Evolutionary conservation across 2,797 vertebrate species (phyloP), one percentile per base, ranked within the genome.

Genomic region (Phoxinus dragarum): DNA sequence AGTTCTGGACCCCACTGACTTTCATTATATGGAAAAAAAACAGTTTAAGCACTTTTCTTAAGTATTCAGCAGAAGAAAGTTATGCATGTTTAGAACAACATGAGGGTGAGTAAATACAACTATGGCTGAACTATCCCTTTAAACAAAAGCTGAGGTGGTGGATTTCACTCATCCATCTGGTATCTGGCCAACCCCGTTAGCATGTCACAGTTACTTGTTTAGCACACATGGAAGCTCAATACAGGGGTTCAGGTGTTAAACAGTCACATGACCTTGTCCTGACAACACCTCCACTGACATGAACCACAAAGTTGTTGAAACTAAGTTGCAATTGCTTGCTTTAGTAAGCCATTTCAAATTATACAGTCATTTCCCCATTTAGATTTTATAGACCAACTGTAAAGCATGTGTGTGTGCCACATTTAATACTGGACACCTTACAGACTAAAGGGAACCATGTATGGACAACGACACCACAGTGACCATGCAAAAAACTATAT

Each of bases 401-500:
- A 71, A 64, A 40, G 49, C 36, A 4, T 56, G 67, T 7, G 16
- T 56, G 80, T 56, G 80, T 42, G 38, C 38, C 38, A 78, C 76
- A 78, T 64, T 78, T 44, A 78, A 64, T n/a, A 61, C 56, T 64
- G 38, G 44, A 71, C 67, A 54, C 52, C 36, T 38, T 80, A 80
- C 40, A 73, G 68, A 21, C n/a, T 82, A 40, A 52, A 68, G 59
- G 66, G 73, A 80, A 77, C 71, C 73, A 74, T 83, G 84, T 69
- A 85, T 73, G 27, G 52, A 52, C 54, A 86, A 85, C 73, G 56
- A 90, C 88, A 77, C 91, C 88, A 92, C 88, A 89, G 88, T 88
- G 88, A 85, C 81, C 87, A 91, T 89, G 90, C 89, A 89, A 86
- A 87, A 85, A 86, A 86, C 81, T 74, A 87, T 47, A 34, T 44